Base-by-base conservation (phyloP, 2,113 vertebrate species). In the Hymenochirus boettgeri region DNA sequence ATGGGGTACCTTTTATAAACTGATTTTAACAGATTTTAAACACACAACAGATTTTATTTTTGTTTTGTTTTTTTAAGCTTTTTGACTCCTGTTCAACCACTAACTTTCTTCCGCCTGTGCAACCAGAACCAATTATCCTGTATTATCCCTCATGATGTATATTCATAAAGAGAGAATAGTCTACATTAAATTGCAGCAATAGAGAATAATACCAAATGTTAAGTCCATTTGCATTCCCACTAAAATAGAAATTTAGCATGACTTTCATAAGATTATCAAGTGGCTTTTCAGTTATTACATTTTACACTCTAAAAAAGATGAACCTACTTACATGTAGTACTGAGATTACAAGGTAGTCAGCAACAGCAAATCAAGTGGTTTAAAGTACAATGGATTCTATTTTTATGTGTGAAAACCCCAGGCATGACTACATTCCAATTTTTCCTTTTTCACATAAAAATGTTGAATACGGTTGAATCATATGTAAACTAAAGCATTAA, bases 351-450 rank as follows among this genome's bases (percentile, higher is more conserved):
- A 42, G 56, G 59, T 69, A 59, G 56, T 60, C 56, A 60, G 65
- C 47, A 60, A 45, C 27, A 24, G 47, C 65, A 60, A 60, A 48
- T 19, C 58, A 69, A 69, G 25, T 53, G 57, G 56, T 60, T 69
- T 60, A 53, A 25, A 60, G 56, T 18, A 18, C 56, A 17, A 69
- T 60, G 57, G 35, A 60, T 60, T 69, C 60, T 69, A 60, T 60
- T 69, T 60, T 50, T 29, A 59, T 60, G 65, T 69, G 65, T 69
- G 57, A 69, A 69, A 69, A 69, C 65, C 65, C 19, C 56, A 69
- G 65, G 65, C 65, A 69, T 69, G 65, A 59, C 60, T 69, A 60
- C 53, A 69, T 69, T 69, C 59, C 47, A 53, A 60, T 69, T 63
- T 63, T 65, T 56, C 6, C n/a, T 24, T 42, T 53, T 51, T 59